phyloP scores from a whole-genome alignment of 2,797 vertebrate genomes.

The Sardinella longiceps region DNA sequence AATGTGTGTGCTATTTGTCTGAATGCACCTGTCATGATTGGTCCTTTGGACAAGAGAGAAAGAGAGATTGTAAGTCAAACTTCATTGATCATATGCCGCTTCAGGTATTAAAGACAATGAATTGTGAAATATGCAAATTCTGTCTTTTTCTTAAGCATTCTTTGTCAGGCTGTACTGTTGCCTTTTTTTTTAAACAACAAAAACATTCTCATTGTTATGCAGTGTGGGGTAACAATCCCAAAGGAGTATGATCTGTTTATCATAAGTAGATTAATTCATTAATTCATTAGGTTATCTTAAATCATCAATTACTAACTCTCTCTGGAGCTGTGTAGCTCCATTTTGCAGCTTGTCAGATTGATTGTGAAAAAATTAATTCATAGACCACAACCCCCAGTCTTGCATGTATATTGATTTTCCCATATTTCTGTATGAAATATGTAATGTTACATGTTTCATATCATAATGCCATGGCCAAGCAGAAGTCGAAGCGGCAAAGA shows the following conservation, averaged over 20 bases:
- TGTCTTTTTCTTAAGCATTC: background rate
- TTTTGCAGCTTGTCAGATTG: background rate
- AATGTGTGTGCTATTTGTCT: background rate
- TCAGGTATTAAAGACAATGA: slow-evolving; percentile 12
- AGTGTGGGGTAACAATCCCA: background rate
- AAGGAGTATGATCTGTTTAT: too few species aligned
- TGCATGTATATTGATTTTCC: slow-evolving; percentile 3
- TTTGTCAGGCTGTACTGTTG: background rate
- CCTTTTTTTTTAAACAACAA: too few species aligned
- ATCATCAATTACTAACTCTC: background rate
- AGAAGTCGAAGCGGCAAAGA: background rate
- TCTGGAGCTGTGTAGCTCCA: background rate
- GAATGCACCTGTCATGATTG: background rate
- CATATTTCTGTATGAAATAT: background rate
- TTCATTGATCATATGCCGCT: background rate
- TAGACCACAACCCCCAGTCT: background rate
- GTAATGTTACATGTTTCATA: background rate
- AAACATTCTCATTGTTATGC: background rate
- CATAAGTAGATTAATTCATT: too few species aligned
- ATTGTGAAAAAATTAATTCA: background rate
- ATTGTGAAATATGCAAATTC: background rate
- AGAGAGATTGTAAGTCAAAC: background rate
- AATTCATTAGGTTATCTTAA: background rate
- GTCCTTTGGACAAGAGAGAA: background rate
- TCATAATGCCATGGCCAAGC: background rate